Evolutionary conservation across 2,888 invertebrate species (phyloP).

Genomic region (Teleogryllus oceanicus): DNA sequence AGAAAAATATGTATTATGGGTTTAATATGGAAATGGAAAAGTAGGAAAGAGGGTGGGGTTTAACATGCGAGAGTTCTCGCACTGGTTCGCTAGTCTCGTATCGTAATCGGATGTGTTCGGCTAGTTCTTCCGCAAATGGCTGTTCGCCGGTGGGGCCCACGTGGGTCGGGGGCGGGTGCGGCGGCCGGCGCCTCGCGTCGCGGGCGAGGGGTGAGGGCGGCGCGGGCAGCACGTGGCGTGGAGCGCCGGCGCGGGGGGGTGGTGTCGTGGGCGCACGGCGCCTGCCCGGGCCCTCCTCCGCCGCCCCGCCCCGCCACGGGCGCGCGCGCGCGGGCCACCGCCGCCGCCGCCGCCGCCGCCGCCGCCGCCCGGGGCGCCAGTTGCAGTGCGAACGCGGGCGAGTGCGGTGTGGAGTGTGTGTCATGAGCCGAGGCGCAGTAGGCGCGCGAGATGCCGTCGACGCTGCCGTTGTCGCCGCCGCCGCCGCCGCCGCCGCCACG

Average conservation of each 20-base stretch:
- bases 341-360: background rate
- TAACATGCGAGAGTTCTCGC: too few relatives aligned
- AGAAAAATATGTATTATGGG: too few relatives aligned
- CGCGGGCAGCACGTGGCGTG: background rate
- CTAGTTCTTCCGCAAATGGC: too few relatives aligned
- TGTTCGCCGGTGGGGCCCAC: too few relatives aligned
- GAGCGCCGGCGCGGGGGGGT: background rate
- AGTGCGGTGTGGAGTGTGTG: background rate
- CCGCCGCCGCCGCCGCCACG: background rate
- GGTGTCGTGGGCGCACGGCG: background rate
- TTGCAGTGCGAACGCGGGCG: conserved; percentile 3
- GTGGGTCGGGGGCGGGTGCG: too few relatives aligned
- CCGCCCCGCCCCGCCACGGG: background rate
- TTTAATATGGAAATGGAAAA: too few relatives aligned
- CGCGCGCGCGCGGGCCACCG: background rate
- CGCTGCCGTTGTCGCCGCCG: background rate
- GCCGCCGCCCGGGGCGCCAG: conserved; percentile 9
- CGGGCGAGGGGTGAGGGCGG: background rate
- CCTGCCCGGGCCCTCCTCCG: background rate
- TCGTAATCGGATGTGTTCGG: too few relatives aligned
- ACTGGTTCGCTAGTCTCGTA: too few relatives aligned
- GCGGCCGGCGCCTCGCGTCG: background rate
- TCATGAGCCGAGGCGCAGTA: background rate
- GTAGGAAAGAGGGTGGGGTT: too few relatives aligned
- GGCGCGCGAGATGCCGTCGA: background rate